A percentile compares a stretch with the other conserved stretches of the same genome.
These are phyloP conservation scores for Ascaphus truei DNA, from an alignment of 2,113 vertebrate genomes.

Conservation along the genomic window DNA sequence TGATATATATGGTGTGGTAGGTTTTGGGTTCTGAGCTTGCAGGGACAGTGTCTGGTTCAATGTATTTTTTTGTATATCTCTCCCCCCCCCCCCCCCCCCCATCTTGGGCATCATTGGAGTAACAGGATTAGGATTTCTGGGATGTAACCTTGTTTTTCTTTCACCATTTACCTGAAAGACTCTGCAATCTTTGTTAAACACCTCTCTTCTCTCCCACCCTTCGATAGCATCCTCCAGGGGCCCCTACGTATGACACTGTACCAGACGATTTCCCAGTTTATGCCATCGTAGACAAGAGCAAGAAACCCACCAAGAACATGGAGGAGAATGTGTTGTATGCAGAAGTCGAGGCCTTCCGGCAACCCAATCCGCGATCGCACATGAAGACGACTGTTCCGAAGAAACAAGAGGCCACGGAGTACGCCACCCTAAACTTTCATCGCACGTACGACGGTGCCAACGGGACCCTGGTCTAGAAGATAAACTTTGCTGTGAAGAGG, in stretches of 20 bases:
- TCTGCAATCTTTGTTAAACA: too few relatives aligned
- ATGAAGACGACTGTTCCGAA: constrained; percentile 36
- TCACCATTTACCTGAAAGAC: too few relatives aligned
- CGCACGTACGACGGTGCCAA: constrained; percentile 58
- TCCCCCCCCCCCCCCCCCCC: too few relatives aligned
- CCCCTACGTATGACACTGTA: constrained; percentile 49
- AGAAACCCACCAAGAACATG: background rate
- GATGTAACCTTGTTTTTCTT: too few relatives aligned
- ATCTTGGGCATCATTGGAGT: too few relatives aligned
- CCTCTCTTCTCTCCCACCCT: too few relatives aligned
- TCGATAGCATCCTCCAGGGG: background rate
- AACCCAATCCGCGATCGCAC: constrained; percentile 27
- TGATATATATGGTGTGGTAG: too few relatives aligned
- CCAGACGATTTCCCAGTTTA: constrained; percentile 50
- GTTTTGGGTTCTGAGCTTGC: too few relatives aligned
- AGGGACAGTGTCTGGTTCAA: too few relatives aligned
- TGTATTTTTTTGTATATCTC: too few relatives aligned
- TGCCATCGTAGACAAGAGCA: constrained; percentile 47
- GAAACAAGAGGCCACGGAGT: constrained; percentile 59
- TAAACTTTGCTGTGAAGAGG: accelerated
- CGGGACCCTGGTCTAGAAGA: constrained; percentile 61
- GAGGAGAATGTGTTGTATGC: constrained; percentile 71
- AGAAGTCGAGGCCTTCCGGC: constrained; percentile 67
- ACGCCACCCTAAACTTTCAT: constrained; percentile 74
- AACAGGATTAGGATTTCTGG: too few relatives aligned